A percentile compares a stretch with the other conserved stretches of the same genome.
Evolutionary conservation across 2,888 invertebrate species (phyloP).

Genomic region (Leucophenga montana): DNA sequence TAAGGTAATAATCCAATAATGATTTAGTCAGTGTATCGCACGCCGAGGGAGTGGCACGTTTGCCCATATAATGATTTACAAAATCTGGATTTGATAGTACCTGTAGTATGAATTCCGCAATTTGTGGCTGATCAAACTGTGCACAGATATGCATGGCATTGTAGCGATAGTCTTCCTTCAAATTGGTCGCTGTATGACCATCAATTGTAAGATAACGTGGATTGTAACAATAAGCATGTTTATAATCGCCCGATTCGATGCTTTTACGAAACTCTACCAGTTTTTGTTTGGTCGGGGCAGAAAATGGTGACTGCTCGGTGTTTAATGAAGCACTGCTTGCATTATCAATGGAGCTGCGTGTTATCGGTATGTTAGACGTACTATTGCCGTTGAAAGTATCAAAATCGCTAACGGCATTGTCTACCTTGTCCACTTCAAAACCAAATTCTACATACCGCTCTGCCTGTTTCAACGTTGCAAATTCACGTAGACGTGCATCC

Average conservation of each 20-base stretch:
- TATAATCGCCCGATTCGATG: conserved; percentile 83
- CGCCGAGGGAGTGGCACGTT: conserved; percentile 66
- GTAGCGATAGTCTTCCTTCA: conserved; percentile 91
- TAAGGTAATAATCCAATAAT: conserved; percentile 90
- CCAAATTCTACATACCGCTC: conserved; percentile 82
- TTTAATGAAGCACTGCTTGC: conserved; percentile 42
- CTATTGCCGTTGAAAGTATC: conserved; percentile 4
- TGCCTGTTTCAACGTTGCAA: conserved; percentile 83
- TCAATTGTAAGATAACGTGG: conserved; percentile 89
- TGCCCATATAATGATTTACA: conserved; percentile 83
- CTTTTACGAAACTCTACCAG: conserved; percentile 83
- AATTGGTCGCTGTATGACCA: conserved; percentile 92
- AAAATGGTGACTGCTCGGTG: conserved; percentile 76
- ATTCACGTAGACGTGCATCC: conserved; percentile 86
- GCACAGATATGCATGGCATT: conserved; percentile 95
- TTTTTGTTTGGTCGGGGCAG: conserved; percentile 86
- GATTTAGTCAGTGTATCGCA: conserved; percentile 78
- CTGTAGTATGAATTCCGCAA: conserved; percentile 84
- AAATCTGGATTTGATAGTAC: conserved; percentile 85
- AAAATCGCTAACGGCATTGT: no score
- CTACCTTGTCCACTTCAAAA: conserved; percentile 73
- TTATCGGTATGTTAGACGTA: no score
- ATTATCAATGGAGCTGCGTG: not conserved
- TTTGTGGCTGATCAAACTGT: conserved; percentile 80
- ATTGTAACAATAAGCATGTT: conserved; percentile 79